Conservation (phyloP, 2,888 invertebrate genomes). For the Chaetogeoica ovagalla region DNA sequence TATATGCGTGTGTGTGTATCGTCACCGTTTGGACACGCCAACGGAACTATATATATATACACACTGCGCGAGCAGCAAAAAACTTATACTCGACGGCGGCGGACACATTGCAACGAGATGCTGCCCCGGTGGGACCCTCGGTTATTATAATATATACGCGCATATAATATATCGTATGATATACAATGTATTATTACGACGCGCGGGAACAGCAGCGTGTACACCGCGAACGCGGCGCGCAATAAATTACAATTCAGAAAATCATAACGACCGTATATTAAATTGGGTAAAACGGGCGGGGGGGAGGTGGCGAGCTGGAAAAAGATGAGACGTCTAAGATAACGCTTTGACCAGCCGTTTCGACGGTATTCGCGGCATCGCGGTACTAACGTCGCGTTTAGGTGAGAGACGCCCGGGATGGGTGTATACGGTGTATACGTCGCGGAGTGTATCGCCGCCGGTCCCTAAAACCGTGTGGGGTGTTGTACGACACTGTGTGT, state of each 20-base stretch:
- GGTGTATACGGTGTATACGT: too few relatives aligned
- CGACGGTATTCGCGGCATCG: background rate
- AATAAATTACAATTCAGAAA: constrained; percentile 43
- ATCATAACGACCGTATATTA: constrained; percentile 21
- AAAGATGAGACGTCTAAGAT: constrained; percentile 16
- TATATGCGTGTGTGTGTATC: constrained; percentile 14
- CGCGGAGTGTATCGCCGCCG: too few relatives aligned
- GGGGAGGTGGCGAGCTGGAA: constrained; percentile 4
- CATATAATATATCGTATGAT: background rate
- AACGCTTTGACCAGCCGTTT: background rate
- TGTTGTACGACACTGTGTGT: too few relatives aligned
- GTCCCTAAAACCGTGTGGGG: too few relatives aligned
- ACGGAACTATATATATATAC: background rate
- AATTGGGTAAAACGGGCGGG: background rate
- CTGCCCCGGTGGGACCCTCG: background rate
- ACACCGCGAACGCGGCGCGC: background rate
- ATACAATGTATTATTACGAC: background rate
- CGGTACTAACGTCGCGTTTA: constrained; percentile 4
- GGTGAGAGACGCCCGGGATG: too few relatives aligned
- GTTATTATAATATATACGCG: constrained; percentile 14
- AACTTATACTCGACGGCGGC: constrained; percentile 10
- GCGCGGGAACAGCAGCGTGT: background rate
- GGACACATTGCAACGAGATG: constrained; percentile 5
- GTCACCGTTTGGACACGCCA: constrained; percentile 46
- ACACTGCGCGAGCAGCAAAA: constrained; percentile 24